A percentile compares a stretch with the other conserved stretches of the same genome.
Conservation (phyloP, 2,113 vertebrate genomes). For the Pelobates fuscus region DNA sequence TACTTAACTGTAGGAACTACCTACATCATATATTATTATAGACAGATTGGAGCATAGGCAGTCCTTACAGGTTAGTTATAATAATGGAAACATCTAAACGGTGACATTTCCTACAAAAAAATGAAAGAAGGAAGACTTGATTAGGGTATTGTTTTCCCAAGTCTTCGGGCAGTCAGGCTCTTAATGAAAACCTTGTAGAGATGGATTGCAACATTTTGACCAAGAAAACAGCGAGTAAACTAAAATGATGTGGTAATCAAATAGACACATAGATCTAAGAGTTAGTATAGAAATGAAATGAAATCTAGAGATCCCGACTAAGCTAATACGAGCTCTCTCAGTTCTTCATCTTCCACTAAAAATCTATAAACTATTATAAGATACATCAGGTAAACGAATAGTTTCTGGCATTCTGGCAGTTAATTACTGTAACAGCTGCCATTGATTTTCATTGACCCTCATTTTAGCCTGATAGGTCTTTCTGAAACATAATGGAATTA, state of each 20-base stretch:
- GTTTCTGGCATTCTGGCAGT: conserved; percentile 22
- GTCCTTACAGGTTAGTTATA: no score
- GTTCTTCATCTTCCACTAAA: conserved; percentile 16
- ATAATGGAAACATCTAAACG: no score
- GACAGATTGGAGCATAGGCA: no score
- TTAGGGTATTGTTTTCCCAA: no score
- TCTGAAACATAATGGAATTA: conserved; percentile 40
- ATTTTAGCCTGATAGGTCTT: conserved; percentile 25
- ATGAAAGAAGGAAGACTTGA: no score
- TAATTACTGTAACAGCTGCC: conserved; percentile 37
- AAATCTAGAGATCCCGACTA: conserved; percentile 5
- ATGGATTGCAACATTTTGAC: no score
- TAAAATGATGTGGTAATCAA: not conserved
- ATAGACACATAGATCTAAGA: conserved; percentile 8
- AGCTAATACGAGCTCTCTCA: not conserved
- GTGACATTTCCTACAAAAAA: no score
- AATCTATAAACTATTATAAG: conserved; percentile 45
- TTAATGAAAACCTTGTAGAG: no score
- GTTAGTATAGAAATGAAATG: conserved; percentile 13
- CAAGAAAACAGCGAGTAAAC: not conserved
- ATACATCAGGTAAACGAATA: conserved; percentile 20
- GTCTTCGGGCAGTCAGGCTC: not conserved
- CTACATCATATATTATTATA: no score
- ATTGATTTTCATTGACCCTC: conserved; percentile 31
- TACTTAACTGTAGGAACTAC: no score